Evolutionary conservation across 2,888 invertebrate genomes (phyloP).

Genomic region (Gastrophysa polygoni): DNA sequence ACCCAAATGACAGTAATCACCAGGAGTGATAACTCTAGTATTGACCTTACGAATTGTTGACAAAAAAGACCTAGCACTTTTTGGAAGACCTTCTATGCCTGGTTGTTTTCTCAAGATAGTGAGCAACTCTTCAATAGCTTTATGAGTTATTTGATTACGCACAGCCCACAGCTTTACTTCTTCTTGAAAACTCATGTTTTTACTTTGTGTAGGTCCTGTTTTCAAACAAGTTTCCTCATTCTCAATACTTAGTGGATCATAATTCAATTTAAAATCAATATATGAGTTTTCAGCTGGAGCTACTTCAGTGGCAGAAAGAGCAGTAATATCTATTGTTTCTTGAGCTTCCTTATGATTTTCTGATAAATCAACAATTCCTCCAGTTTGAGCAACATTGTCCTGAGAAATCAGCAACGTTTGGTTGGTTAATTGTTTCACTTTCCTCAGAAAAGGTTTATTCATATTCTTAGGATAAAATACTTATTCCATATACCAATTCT

Average conservation of each 20-base stretch:
- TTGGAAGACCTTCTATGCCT: not conserved
- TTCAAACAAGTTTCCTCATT: not conserved
- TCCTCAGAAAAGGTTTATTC: no score
- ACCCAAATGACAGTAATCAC: not conserved
- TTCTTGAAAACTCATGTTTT: slow-evolving; percentile 4
- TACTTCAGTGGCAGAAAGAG: no score
- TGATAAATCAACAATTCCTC: no score
- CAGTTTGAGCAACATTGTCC: no score
- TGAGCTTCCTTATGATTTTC: no score
- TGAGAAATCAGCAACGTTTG: no score
- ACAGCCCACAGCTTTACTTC: no score
- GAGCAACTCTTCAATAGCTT: not conserved
- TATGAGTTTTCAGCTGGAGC: no score
- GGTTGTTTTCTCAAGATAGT: not conserved
- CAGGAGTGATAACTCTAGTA: not conserved
- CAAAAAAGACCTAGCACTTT: slow-evolving; percentile 2
- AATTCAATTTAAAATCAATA: not conserved
- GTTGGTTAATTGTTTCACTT: no score
- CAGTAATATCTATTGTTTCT: no score
- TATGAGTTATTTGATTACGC: not conserved
- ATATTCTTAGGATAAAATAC: no score
- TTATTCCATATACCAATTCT: no score
- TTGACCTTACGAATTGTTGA: not conserved
- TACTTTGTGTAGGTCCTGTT: slow-evolving; percentile 10
- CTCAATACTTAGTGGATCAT: not conserved